phyloP scores from a whole-genome alignment of 2,113 vertebrate genomes.

The Pseudonaja textilis region DNA sequence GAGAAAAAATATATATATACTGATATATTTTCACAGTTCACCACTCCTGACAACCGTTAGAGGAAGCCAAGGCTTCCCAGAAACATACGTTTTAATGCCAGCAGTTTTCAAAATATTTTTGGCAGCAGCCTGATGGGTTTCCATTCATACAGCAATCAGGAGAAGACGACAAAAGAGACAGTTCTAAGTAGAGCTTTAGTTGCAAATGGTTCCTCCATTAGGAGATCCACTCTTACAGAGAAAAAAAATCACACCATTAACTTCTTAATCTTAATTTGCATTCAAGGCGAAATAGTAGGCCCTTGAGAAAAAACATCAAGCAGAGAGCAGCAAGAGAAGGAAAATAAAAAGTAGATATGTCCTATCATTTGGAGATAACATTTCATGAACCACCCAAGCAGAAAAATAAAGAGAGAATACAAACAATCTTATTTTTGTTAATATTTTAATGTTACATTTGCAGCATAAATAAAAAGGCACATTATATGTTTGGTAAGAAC shows the following conservation, averaged over 20 bases:
- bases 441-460: slow-evolving; percentile 75
- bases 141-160: background rate
- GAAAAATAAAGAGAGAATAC: background rate
- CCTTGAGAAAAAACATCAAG: background rate
- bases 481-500: slow-evolving; percentile 68
- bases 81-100: background rate
- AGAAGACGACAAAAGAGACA: background rate
- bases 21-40: background rate
- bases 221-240: background rate
- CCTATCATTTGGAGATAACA: background rate
- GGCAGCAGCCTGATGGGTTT: background rate
- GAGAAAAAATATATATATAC: background rate
- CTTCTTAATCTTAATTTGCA: background rate
- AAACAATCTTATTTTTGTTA: slow-evolving; percentile 55
- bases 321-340: background rate
- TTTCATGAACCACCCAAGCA: background rate
- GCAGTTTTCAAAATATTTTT: background rate
- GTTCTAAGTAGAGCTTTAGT: background rate
- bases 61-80: background rate
- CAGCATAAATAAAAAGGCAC: slow-evolving; percentile 80
- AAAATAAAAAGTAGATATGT: background rate
- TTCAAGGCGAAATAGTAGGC: background rate
- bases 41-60: background rate
- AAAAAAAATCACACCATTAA: background rate
- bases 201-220: background rate